Conservation (phyloP, 2,888 invertebrate species). For the Drosophila aldrichi region DNA sequence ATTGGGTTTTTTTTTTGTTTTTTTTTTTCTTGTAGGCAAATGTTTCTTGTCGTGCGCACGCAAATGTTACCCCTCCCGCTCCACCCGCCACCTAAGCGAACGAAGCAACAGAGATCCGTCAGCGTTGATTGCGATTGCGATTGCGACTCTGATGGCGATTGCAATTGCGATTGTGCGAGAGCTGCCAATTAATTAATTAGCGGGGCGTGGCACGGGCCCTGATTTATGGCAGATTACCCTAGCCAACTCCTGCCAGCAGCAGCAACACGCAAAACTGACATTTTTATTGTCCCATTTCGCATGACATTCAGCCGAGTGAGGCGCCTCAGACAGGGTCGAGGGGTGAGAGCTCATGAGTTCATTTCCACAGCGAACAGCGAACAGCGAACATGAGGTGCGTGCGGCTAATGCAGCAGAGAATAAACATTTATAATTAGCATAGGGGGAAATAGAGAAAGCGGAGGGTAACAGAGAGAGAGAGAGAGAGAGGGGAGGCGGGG, state of each 20-base stretch:
- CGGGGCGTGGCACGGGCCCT: slow-evolving; percentile 41
- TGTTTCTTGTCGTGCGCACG: slow-evolving; percentile 41
- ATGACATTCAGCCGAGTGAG: slow-evolving; percentile 20
- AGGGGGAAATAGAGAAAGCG: no score
- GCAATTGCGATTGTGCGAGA: slow-evolving; percentile 24
- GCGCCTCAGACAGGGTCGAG: background rate
- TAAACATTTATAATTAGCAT: slow-evolving; percentile 5
- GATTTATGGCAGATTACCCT: slow-evolving; percentile 53
- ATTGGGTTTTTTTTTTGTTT: slow-evolving; percentile 65
- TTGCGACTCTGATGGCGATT: slow-evolving; percentile 8
- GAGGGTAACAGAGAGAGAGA: background rate
- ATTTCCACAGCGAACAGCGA: background rate
- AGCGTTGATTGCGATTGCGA: slow-evolving; percentile 24
- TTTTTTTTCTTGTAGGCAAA: slow-evolving; percentile 14
- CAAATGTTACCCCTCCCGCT: slow-evolving; percentile 34
- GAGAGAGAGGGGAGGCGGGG: no score
- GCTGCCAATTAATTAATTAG: slow-evolving; percentile 73
- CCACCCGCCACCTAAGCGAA: no score
- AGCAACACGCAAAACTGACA: slow-evolving; percentile 63
- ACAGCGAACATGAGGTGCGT: background rate
- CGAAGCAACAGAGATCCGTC: slow-evolving; percentile 18
- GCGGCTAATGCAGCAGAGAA: background rate
- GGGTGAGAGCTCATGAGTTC: slow-evolving; percentile 12
- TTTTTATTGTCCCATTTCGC: slow-evolving; percentile 58
- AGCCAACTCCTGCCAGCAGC: background rate